Conservation (phyloP, 2,797 vertebrate species). For the Nothura maculosa region DNA sequence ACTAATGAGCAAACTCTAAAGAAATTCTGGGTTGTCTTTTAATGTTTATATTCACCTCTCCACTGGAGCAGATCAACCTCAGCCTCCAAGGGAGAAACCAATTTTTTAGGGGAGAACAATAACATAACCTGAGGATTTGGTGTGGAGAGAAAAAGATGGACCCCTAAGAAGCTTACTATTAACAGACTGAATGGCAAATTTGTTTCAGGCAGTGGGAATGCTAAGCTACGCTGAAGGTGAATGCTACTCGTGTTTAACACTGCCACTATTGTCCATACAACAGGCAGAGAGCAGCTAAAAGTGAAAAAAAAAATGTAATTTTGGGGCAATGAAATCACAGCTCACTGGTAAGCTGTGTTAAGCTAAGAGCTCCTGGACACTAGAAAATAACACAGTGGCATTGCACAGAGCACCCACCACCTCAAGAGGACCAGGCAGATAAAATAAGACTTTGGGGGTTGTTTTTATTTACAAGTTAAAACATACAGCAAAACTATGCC, state of each 20-base stretch:
- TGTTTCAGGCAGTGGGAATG: background rate
- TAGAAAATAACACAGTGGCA: background rate
- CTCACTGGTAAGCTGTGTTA: background rate
- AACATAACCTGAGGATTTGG: fast-evolving
- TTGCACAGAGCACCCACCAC: background rate
- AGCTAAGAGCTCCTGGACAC: background rate
- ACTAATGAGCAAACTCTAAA: fast-evolving
- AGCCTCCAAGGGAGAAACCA: background rate
- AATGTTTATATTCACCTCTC: background rate
- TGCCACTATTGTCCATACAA: slow-evolving; percentile 26
- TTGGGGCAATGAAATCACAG: background rate
- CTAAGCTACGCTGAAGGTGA: background rate
- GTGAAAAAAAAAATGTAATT: background rate
- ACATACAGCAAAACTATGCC: background rate
- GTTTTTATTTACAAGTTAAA: background rate
- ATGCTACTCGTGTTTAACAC: slow-evolving; percentile 1
- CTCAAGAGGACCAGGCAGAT: background rate
- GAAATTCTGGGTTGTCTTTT: background rate
- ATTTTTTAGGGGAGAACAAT: background rate
- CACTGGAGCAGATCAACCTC: background rate
- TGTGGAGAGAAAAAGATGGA: background rate
- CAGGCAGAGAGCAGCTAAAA: background rate
- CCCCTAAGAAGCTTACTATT: background rate
- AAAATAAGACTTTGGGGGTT: background rate
- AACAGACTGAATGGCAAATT: background rate